Evolutionary conservation across 2,888 invertebrate genomes (phyloP), one percentile per base, ranked within the genome.

Genomic region (Phortica magna): DNA sequence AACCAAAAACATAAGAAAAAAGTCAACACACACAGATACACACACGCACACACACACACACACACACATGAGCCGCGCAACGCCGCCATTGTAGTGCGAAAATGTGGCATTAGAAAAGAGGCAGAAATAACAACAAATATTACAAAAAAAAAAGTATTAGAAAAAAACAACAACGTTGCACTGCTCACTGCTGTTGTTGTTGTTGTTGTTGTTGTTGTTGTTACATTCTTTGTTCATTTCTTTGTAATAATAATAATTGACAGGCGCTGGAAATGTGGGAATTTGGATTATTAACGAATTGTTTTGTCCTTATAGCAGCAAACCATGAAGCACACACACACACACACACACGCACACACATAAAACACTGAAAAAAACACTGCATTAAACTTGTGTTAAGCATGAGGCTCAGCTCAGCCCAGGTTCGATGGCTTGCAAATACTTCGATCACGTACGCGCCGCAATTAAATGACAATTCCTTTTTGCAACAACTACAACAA

Each of bases 401-500:
- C 31, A 0, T 31, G 31, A 31, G 31, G 3, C 31, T 31, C 31
- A 31, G 31, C 31, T 31, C 41, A 71, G 41, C 17, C 4, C 17
- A 61, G 76, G 31, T 31, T 31, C 78, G 81, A 12, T 17, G 79
- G 80, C 79, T 84, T 82, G 84, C 82, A 83, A 85, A 83, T 87
- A 86, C 84, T 89, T 89, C 90, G 89, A 90, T 90, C 90, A 90
- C 90, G 90, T 90, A 90, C 87, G 89, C 89, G 88, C 89, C 89
- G 90, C 90, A 90, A 90, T 90, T 90, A 90, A 90, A 89, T 90
- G 90, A 90, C 90, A 90, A 90, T 90, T 90, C 85, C 83, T 86
- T 85, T 31, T 22, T 39, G 22, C 55, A 31, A 19, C 53, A 53
- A 19, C 55, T 55, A 42, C 31, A 84, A 85, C 83, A 84, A 83